Conservation (phyloP, 1,140 invertebrate species). For the Uloborus diversus region DNA sequence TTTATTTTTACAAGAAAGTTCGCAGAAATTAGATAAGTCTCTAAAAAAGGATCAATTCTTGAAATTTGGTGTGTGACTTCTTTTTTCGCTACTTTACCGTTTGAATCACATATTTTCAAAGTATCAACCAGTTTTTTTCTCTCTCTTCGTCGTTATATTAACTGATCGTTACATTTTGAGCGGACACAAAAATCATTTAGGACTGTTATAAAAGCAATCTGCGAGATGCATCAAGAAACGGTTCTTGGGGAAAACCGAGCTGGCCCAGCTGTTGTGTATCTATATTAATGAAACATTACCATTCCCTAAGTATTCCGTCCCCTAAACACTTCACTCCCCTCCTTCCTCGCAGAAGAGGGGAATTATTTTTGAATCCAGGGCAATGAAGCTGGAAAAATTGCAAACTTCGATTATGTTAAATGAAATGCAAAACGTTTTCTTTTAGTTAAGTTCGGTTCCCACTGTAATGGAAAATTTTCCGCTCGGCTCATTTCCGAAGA, state of each 20-base stretch:
- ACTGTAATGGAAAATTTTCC: conserved; percentile 45
- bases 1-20: too few relatives aligned
- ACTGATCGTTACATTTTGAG: too few relatives aligned
- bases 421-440: conserved; percentile 54
- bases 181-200: too few relatives aligned
- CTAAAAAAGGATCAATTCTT: too few relatives aligned
- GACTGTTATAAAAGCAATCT: not conserved
- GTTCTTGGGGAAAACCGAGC: not conserved
- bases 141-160: too few relatives aligned
- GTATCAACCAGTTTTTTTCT: too few relatives aligned
- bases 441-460: conserved; percentile 44
- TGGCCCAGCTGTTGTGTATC: conserved; percentile 18
- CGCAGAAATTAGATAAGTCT: too few relatives aligned
- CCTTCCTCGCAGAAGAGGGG: not conserved
- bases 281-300: conserved; percentile 48
- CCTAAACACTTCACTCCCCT: not conserved
- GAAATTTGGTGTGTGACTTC: too few relatives aligned
- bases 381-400: conserved; percentile 48
- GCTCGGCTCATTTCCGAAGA: too few relatives aligned
- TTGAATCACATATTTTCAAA: too few relatives aligned
- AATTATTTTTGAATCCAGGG: conserved; percentile 12
- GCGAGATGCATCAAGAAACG: not conserved
- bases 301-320: conserved; percentile 16
- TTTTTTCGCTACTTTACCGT: too few relatives aligned
- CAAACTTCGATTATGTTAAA: conserved; percentile 53